Conservation (phyloP, 2,113 vertebrate genomes). For the Leptocoma aspasia region DNA sequence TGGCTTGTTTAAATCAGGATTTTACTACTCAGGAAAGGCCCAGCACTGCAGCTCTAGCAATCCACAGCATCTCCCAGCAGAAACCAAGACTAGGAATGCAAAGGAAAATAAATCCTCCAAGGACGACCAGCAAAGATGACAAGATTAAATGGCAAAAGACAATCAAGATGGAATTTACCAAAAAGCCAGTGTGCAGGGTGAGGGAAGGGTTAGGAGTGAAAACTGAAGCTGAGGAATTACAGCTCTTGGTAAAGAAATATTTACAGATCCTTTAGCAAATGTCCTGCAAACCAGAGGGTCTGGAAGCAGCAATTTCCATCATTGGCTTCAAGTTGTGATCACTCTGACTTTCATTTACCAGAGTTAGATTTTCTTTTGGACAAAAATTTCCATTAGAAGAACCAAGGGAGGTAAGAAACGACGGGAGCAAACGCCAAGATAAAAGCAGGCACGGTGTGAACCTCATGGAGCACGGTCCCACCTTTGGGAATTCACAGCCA, state of each 20-base stretch:
- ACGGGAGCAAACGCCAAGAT: accelerated
- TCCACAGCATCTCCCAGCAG: background rate
- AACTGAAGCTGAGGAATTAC: background rate
- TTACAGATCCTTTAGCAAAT: background rate
- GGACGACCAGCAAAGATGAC: background rate
- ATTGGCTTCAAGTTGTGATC: accelerated
- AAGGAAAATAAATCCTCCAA: background rate
- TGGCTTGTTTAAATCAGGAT: background rate
- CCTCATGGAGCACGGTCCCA: accelerated
- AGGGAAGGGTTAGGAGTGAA: background rate
- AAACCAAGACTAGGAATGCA: background rate
- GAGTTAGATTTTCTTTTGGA: background rate
- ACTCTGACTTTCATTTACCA: accelerated
- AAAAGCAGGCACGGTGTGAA: accelerated
- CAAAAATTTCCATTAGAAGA: background rate
- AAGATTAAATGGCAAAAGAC: background rate
- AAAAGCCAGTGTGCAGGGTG: background rate
- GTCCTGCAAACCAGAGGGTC: background rate
- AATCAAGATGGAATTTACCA: background rate
- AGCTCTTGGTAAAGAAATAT: background rate
- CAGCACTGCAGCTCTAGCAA: background rate
- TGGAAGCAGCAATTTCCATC: background rate
- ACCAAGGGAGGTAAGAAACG: background rate
- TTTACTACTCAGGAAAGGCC: background rate
- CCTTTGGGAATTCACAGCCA: background rate